Percentiles rank a stretch among this genome's conserved stretches.
These are phyloP conservation scores for Heliocidaris tuberculata DNA, from an alignment of 35 echinoderm and acorn worm species.

Conservation along the genomic window DNA sequence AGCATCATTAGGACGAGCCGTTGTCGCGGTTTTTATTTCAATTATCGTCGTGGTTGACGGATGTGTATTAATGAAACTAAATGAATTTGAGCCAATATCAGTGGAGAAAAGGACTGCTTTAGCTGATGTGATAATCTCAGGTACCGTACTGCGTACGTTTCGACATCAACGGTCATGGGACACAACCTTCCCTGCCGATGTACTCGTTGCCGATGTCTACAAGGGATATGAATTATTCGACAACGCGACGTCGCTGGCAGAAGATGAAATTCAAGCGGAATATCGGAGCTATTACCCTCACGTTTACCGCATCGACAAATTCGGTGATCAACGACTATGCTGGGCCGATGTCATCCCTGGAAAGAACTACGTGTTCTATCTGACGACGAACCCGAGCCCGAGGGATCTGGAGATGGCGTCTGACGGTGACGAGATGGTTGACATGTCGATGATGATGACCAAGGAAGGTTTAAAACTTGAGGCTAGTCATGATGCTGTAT, in stretches of 20 bases:
- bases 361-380: conserved; percentile 48
- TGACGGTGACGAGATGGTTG: not conserved
- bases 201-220: conserved; percentile 53
- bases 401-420: conserved; percentile 22
- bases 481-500: conserved; percentile 48
- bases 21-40: not conserved
- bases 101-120: conserved; percentile 51
- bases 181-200: conserved; percentile 50
- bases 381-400: conserved; percentile 44
- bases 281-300: conserved; percentile 29
- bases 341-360: conserved; percentile 11
- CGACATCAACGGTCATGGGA: not conserved
- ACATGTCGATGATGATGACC: not conserved
- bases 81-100: conserved; percentile 34
- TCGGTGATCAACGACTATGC: conserved; percentile 35
- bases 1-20: not conserved
- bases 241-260: conserved; percentile 18
- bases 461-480: conserved; percentile 42
- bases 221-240: conserved; percentile 58
- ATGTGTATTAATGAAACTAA: conserved; percentile 24
- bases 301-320: conserved; percentile 47
- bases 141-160: conserved; percentile 30
- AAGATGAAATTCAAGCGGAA: not conserved
- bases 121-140: conserved; percentile 47
- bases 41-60: conserved; percentile 25